Percentiles rank a stretch among this genome's conserved stretches.
These are phyloP conservation scores for Drosophila simulans DNA, from an alignment of 1,140 invertebrate species.

Conservation along the genomic window DNA sequence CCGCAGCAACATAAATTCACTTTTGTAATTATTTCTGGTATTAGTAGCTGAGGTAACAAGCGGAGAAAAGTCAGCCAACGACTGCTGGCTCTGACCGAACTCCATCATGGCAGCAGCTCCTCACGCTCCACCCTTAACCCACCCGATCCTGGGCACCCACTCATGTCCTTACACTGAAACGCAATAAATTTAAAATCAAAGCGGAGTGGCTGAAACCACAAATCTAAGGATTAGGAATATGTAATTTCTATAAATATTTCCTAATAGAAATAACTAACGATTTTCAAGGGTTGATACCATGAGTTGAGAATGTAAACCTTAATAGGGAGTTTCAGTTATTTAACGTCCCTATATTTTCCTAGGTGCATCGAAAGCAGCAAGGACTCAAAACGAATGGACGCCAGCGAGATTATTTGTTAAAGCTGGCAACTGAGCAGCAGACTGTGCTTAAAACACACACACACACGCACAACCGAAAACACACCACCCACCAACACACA, in stretches of 20 bases:
- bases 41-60: conserved; percentile 77
- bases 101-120: conserved; percentile 53
- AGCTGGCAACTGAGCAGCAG: conserved; percentile 57
- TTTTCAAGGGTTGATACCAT: too few relatives aligned
- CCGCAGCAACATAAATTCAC: conserved; percentile 78
- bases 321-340: not conserved
- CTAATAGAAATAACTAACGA: too few relatives aligned
- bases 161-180: conserved; percentile 10
- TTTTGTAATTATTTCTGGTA: conserved; percentile 83
- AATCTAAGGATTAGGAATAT: not conserved
- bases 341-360: not conserved
- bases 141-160: conserved; percentile 6
- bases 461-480: conserved; percentile 24
- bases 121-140: not conserved
- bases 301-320: too few relatives aligned
- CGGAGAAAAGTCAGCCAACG: conserved; percentile 64
- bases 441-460: conserved; percentile 56
- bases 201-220: too few relatives aligned
- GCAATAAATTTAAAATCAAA: too few relatives aligned
- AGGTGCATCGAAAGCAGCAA: conserved; percentile 20
- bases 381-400: conserved; percentile 65
- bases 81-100: conserved; percentile 50
- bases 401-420: conserved; percentile 72
- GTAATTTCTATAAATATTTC: too few relatives aligned
- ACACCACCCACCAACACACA: conserved; percentile 22